phyloP scores from a whole-genome alignment of 2,113 vertebrate species.

The Puffinus mauretanicus region DNA sequence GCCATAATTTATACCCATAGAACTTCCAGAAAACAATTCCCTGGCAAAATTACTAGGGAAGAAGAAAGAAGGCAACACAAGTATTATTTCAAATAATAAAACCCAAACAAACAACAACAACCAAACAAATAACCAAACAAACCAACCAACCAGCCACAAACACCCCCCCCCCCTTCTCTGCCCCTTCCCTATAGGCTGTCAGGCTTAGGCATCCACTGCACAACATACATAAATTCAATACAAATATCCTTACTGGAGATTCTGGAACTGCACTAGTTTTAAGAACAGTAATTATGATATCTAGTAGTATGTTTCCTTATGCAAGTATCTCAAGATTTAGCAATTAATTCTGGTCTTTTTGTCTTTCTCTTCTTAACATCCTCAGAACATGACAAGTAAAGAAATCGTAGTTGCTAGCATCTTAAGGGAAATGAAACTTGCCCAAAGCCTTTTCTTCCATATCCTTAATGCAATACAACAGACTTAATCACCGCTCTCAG shows the following conservation, averaged over 20 bases:
- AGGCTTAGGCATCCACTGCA: not conserved
- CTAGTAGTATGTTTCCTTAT: not conserved
- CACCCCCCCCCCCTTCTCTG: not conserved
- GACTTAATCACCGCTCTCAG: not conserved
- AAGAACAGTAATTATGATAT: not conserved
- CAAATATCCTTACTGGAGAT: not conserved
- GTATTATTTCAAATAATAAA: not conserved
- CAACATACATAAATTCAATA: not conserved
- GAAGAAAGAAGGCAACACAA: not conserved
- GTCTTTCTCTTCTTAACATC: not conserved
- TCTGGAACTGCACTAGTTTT: not conserved
- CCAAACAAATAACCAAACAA: not conserved
- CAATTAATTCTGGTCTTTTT: not conserved
- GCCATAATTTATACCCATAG: not conserved
- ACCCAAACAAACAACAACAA: not conserved
- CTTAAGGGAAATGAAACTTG: not conserved
- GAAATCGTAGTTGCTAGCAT: not conserved
- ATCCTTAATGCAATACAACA: slow-evolving; percentile 13
- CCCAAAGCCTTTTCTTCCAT: not conserved
- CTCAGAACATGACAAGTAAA: not conserved
- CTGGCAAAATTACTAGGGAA: not conserved
- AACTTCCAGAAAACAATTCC: not conserved
- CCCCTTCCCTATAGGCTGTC: not conserved
- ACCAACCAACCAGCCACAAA: not conserved
- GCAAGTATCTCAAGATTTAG: not conserved